Conservation (phyloP, 2,113 vertebrate species). For the Grallaria varia region DNA sequence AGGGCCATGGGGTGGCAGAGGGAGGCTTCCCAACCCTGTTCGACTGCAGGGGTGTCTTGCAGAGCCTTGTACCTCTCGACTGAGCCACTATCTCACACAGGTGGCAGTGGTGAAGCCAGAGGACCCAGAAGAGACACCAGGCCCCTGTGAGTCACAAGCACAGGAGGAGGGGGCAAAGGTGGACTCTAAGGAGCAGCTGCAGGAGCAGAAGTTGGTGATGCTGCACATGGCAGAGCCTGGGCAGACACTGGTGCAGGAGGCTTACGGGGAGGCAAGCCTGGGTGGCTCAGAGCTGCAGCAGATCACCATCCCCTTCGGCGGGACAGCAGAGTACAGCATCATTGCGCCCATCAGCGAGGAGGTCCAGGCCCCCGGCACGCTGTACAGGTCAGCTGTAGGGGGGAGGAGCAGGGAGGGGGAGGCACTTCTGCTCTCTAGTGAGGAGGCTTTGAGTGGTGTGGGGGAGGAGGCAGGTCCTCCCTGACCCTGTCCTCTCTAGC, state of each 20-base stretch:
- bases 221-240: conserved; percentile 85
- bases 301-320: conserved; percentile 79
- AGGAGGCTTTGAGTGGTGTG: neutral
- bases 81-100: conserved; percentile 19
- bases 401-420: neutral
- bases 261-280: conserved; percentile 69
- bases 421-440: neutral
- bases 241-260: conserved; percentile 73
- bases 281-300: conserved; percentile 78
- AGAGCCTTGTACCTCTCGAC: neutral
- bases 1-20: too few species aligned
- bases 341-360: conserved; percentile 82
- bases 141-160: neutral
- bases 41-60: neutral
- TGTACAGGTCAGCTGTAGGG: conserved; percentile 76
- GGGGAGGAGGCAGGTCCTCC: neutral
- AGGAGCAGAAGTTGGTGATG: conserved; percentile 83
- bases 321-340: conserved; percentile 80
- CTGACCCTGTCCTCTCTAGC: neutral
- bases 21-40: neutral
- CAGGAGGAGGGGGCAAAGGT: neutral
- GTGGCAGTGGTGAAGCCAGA: conserved; percentile 84
- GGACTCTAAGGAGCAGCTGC: conserved; percentile 63
- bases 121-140: neutral
- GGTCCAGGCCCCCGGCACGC: conserved; percentile 72